Evolutionary conservation across 2,797 vertebrate genomes (phyloP).

Genomic region (Babyrousa celebensis): DNA sequence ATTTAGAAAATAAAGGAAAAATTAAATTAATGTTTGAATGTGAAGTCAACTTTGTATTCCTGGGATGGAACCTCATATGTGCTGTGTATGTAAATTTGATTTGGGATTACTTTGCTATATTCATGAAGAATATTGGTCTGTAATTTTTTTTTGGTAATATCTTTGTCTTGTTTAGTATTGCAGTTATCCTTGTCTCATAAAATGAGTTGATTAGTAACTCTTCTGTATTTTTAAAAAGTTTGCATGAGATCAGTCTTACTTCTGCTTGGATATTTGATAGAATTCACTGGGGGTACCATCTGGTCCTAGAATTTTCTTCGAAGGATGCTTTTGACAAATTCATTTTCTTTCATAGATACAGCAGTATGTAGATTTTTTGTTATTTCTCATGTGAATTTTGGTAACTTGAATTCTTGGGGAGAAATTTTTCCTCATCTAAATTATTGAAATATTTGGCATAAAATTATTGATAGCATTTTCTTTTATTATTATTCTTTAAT

Average conservation of each 20-base stretch:
- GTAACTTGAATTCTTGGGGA: not conserved
- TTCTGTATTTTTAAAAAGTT: slow-evolving; percentile 38
- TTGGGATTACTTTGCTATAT: slow-evolving; percentile 48
- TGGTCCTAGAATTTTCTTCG: slow-evolving; percentile 49
- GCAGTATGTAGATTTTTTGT: slow-evolving; percentile 1
- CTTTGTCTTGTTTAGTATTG: slow-evolving; percentile 49
- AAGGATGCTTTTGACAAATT: slow-evolving; percentile 38
- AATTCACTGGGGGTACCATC: not conserved
- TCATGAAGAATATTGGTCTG: not conserved
- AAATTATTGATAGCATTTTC: slow-evolving; percentile 11
- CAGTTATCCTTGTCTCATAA: not conserved
- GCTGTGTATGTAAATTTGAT: slow-evolving; percentile 11
- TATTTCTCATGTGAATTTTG: not conserved
- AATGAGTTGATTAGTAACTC: slow-evolving; percentile 2
- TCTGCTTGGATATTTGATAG: slow-evolving; percentile 57
- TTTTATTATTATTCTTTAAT: slow-evolving; percentile 31
- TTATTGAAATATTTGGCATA: slow-evolving; percentile 43
- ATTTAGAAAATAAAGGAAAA: slow-evolving; percentile 25
- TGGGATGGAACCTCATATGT: not conserved
- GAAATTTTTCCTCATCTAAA: not conserved
- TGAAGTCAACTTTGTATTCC: slow-evolving; percentile 2
- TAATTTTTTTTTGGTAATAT: slow-evolving; percentile 31
- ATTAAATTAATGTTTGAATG: slow-evolving; percentile 35
- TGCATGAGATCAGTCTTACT: slow-evolving; percentile 14
- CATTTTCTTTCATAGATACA: not conserved